Conservation (phyloP, 2,113 vertebrate species). For the Aix galericulata region DNA sequence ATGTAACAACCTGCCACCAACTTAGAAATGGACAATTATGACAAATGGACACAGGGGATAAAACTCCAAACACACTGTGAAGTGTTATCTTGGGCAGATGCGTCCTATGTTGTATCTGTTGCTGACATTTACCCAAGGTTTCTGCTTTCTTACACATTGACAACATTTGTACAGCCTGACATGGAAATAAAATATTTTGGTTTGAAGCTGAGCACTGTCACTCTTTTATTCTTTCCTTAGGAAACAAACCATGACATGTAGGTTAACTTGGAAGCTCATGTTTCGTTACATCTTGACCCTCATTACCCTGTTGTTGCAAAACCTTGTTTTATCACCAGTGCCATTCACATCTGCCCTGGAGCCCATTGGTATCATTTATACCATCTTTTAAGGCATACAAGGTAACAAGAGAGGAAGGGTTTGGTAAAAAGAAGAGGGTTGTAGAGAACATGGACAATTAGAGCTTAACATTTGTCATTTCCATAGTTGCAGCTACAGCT, state of each 20-base stretch:
- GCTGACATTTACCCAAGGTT: conserved; percentile 53
- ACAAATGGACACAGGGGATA: conserved; percentile 72
- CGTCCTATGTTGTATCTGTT: background rate
- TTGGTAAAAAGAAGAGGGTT: background rate
- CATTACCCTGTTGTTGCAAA: background rate
- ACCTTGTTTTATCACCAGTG: background rate
- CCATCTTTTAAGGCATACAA: background rate
- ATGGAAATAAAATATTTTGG: conserved; percentile 43
- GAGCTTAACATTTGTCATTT: background rate
- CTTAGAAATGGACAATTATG: conserved; percentile 72
- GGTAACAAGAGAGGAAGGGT: background rate
- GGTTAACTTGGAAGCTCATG: background rate
- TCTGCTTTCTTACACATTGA: conserved; percentile 27
- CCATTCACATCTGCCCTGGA: background rate
- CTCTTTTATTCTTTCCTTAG: background rate
- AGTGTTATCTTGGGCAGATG: conserved; percentile 55
- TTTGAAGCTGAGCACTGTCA: conserved; percentile 26
- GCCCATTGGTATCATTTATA: accelerated
- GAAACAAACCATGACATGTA: background rate
- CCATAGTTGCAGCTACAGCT: background rate
- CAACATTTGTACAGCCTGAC: background rate
- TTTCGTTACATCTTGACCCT: background rate
- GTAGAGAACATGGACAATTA: background rate
- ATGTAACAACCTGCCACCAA: conserved; percentile 70
- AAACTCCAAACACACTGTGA: conserved; percentile 63